phyloP scores from a whole-genome alignment of 2,888 invertebrate species.

The Drosophila koepferae region DNA sequence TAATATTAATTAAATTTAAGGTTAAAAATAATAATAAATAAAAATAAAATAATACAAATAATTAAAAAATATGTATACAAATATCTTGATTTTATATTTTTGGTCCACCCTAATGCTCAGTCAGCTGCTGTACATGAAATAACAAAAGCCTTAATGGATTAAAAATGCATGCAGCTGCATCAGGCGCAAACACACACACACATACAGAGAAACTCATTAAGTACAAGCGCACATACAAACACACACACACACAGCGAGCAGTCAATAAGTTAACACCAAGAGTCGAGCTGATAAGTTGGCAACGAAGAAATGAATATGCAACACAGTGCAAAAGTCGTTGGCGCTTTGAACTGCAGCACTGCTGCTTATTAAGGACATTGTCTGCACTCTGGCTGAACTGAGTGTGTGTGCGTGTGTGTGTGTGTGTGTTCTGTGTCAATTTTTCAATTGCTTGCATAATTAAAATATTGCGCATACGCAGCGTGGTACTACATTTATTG shows the following conservation, averaged over 20 bases:
- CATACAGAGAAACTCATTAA: constrained; percentile 20
- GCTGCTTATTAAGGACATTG: constrained; percentile 40
- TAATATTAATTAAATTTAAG: no score
- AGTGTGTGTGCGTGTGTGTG: constrained; percentile 3
- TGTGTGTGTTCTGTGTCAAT: constrained; percentile 36
- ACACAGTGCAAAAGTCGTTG: constrained; percentile 40
- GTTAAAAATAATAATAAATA: no score
- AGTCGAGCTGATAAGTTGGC: constrained; percentile 38
- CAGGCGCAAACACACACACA: constrained; percentile 9
- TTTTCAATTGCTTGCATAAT: constrained; percentile 68
- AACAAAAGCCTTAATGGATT: constrained; percentile 53
- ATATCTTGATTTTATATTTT: not conserved
- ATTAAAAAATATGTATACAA: not conserved
- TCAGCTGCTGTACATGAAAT: constrained; percentile 13
- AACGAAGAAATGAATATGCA: constrained; percentile 28
- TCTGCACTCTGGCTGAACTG: not conserved
- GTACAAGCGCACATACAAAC: constrained; percentile 12
- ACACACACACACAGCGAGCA: not conserved
- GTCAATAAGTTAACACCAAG: constrained; percentile 44
- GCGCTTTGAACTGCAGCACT: constrained; percentile 51
- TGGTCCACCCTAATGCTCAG: constrained; percentile 17
- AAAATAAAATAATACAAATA: no score
- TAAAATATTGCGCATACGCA: constrained; percentile 68
- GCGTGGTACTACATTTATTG: constrained; percentile 64
- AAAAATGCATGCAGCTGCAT: constrained; percentile 42